Evolutionary conservation across 2,113 vertebrate species (phyloP).

Genomic region (Hyperopisus bebe): DNA sequence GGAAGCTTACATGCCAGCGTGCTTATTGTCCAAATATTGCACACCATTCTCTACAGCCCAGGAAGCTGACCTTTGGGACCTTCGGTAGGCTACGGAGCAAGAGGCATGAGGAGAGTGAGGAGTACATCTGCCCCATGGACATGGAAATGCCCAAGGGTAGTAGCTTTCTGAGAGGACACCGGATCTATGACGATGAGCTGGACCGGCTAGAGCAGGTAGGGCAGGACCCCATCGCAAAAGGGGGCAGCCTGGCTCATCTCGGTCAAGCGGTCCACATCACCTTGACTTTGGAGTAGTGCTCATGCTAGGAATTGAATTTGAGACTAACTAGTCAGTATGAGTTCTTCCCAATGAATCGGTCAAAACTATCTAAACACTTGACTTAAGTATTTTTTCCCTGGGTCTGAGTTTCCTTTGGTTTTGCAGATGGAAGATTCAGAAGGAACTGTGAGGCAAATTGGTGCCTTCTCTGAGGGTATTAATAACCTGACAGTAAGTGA

Average conservation of each 20-base stretch:
- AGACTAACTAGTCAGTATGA: neutral
- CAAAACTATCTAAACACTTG: neutral
- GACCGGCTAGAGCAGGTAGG: constrained; percentile 86
- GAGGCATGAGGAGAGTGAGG: constrained; percentile 86
- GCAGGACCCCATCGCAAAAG: neutral
- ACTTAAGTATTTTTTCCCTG: neutral
- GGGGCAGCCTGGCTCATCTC: neutral
- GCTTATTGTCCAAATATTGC: neutral
- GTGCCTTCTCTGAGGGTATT: constrained; percentile 94
- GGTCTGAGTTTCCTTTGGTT: constrained; percentile 8
- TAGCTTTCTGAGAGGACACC: constrained; percentile 74
- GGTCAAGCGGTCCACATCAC: neutral
- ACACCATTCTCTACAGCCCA: constrained; percentile 63
- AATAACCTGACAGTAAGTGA: constrained; percentile 90
- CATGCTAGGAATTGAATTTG: neutral
- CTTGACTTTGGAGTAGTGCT: neutral
- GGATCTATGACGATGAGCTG: constrained; percentile 85
- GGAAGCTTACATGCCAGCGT: neutral
- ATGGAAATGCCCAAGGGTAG: constrained; percentile 76
- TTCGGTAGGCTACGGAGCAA: constrained; percentile 89
- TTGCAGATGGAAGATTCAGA: constrained; percentile 97
- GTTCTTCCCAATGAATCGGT: neutral
- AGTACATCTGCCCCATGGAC: constrained; percentile 97
- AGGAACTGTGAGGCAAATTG: constrained; percentile 94
- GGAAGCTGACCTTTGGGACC: constrained; percentile 82